Percentiles rank a stretch among this genome's conserved stretches.
Conservation (phyloP, 2,888 invertebrate species). For the Mesopsocus fuscifrons region DNA sequence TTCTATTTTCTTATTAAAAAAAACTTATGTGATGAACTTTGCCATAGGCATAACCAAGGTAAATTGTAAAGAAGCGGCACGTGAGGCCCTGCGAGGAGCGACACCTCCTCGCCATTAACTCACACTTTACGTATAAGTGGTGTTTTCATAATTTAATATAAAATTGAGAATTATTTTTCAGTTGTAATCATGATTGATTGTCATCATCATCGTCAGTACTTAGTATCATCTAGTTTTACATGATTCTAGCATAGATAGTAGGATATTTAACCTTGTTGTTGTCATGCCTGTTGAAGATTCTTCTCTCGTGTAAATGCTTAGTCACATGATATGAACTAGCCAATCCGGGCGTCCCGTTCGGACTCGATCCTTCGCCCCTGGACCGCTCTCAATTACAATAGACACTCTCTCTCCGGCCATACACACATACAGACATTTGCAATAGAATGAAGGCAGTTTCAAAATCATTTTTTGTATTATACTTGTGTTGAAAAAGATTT, state of each 20-base stretch:
- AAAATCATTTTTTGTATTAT: conserved; percentile 20
- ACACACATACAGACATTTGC: conserved; percentile 26
- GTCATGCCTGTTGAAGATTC: conserved; percentile 10
- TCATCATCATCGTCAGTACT: conserved; percentile 9
- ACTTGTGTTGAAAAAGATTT: conserved; percentile 17
- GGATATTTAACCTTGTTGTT: conserved; percentile 10
- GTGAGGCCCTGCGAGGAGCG: not conserved
- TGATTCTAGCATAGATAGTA: conserved; percentile 9
- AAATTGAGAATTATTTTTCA: conserved; percentile 6
- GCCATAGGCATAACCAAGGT: conserved; percentile 4
- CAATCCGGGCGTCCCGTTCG: not conserved
- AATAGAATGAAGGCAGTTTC: conserved; percentile 66
- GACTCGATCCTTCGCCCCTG: conserved; percentile 13
- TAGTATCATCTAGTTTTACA: conserved; percentile 10
- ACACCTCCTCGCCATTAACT: conserved; percentile 13
- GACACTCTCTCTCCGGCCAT: conserved; percentile 16
- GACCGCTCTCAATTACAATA: conserved; percentile 14
- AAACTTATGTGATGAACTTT: conserved; percentile 20
- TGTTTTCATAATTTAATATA: conserved; percentile 10
- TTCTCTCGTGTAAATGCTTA: conserved; percentile 10
- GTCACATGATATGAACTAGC: conserved; percentile 1
- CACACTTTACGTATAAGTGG: conserved; percentile 11
- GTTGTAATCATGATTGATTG: conserved; percentile 9
- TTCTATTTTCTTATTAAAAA: conserved; percentile 37
- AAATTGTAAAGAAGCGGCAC: not conserved